Percentiles rank a stretch among this genome's conserved stretches.
Conservation (phyloP, 2,888 invertebrate species). For the Sepioteuthis lessoniana region DNA sequence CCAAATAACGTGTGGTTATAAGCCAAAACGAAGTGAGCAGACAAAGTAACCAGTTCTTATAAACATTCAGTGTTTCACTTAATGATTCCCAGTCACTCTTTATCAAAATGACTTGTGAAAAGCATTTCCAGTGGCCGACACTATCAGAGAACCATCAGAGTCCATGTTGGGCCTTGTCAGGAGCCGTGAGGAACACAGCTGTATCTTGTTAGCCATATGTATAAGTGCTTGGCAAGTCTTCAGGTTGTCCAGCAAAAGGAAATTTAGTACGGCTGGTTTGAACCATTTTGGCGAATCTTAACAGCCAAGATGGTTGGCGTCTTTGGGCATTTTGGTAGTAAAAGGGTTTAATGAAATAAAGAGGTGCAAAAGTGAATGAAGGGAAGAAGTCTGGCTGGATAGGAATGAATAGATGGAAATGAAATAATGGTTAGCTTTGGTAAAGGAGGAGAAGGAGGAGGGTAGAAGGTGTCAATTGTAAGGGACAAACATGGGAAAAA, state of each 20-base stretch:
- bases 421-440: background rate
- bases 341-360: conserved; percentile 16
- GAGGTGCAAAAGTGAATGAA: background rate
- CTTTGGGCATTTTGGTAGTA: conserved; percentile 1
- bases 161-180: background rate
- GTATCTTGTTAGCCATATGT: background rate
- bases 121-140: background rate
- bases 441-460: background rate
- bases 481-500: too few relatives aligned
- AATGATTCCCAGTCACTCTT: background rate
- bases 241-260: conserved; percentile 2
- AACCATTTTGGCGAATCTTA: background rate
- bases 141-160: background rate
- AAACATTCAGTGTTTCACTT: background rate
- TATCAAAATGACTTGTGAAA: background rate
- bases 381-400: background rate
- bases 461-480: background rate
- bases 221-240: conserved; percentile 21
- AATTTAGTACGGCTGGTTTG: background rate
- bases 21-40: background rate
- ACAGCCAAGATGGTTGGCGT: background rate
- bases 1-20: background rate
- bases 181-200: conserved; percentile 33
- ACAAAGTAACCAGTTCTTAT: background rate
- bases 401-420: background rate